phyloP scores from a whole-genome alignment of 2,888 invertebrate species.

The Caradrina clavipalpis region DNA sequence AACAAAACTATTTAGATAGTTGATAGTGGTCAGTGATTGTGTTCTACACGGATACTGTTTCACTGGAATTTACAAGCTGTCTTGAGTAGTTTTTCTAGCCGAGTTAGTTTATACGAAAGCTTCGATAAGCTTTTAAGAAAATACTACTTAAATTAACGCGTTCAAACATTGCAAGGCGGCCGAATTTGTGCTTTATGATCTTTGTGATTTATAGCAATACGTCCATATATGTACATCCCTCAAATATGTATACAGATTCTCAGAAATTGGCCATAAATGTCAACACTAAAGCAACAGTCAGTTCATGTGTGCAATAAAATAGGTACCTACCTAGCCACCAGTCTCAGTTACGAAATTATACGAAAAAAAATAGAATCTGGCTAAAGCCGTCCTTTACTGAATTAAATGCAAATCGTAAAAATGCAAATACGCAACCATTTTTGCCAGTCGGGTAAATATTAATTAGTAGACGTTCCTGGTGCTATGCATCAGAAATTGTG shows the following conservation, averaged over 20 bases:
- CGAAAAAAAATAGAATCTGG: too few species aligned
- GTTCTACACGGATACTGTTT: conserved; percentile 19
- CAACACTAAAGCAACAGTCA: neutral
- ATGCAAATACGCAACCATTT: neutral
- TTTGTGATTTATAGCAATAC: neutral
- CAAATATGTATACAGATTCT: neutral
- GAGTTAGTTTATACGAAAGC: neutral
- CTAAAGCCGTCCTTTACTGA: too few species aligned
- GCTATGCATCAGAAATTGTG: neutral
- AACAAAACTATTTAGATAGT: conserved; percentile 54
- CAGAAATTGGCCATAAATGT: conserved; percentile 3
- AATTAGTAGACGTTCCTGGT: neutral
- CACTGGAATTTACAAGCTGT: conserved; percentile 17
- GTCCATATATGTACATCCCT: too few species aligned
- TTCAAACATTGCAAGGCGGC: neutral
- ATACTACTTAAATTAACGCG: neutral
- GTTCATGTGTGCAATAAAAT: neutral
- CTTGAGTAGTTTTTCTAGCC: conserved; percentile 9
- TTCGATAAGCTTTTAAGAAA: neutral
- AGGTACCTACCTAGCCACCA: neutral
- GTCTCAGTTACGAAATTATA: too few species aligned
- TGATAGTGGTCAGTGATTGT: conserved; percentile 39
- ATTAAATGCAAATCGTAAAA: neutral
- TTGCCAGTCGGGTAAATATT: neutral
- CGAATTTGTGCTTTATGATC: neutral